Percentiles rank a stretch among this genome's conserved stretches.
Conservation (phyloP, 2,113 vertebrate species). For the Myiozetetes cayanensis region DNA sequence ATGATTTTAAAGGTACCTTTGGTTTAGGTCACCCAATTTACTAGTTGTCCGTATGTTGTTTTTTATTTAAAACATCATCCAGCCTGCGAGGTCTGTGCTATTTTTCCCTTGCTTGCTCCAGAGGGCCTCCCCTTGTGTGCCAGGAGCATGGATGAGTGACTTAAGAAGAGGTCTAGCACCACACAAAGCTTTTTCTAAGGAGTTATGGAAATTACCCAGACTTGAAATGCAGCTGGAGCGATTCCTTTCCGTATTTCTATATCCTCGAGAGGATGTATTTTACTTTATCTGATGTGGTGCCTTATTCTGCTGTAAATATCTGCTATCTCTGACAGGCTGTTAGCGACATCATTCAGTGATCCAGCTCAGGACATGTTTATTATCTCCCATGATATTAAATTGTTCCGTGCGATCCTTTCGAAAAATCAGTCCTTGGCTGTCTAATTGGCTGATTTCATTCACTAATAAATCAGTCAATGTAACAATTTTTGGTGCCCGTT, state of each 20-base stretch:
- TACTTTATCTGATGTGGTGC: constrained; percentile 47
- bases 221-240: not conserved
- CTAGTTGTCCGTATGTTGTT: not conserved
- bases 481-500: not conserved
- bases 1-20: not conserved
- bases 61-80: not conserved
- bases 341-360: not conserved
- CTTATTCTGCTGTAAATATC: constrained; percentile 50
- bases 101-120: not conserved
- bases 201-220: not conserved
- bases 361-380: constrained; percentile 19
- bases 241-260: constrained; percentile 18
- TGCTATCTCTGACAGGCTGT: constrained; percentile 39
- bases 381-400: constrained; percentile 12
- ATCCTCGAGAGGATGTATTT: constrained; percentile 37
- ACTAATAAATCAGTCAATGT: constrained; percentile 1
- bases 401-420: not conserved
- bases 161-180: not conserved
- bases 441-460: constrained; percentile 15
- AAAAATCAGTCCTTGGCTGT: not conserved
- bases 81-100: not conserved
- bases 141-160: not conserved
- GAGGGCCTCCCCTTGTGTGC: fast-evolving
- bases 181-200: not conserved
- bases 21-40: not conserved